Evolutionary conservation across 2,888 invertebrate genomes (phyloP).

Genomic region (Caenorhabditis wallacei): DNA sequence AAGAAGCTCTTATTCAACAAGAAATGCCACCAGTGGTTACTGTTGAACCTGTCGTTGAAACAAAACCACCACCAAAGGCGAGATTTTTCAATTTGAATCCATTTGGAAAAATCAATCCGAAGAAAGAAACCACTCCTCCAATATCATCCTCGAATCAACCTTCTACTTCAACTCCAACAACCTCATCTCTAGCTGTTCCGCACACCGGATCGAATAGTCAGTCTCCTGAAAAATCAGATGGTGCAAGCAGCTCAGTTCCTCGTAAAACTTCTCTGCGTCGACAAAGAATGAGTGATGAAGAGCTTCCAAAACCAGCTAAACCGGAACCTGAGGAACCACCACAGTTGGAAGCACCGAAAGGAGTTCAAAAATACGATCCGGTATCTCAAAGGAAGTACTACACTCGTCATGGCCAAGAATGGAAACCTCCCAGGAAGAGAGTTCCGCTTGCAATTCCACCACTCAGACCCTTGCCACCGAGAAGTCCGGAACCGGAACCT

Average conservation of each 20-base stretch:
- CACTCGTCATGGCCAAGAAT: constrained; percentile 29
- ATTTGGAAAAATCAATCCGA: background rate
- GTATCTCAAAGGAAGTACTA: constrained; percentile 41
- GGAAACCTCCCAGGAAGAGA: constrained; percentile 28
- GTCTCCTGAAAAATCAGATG: background rate
- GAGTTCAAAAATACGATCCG: constrained; percentile 33
- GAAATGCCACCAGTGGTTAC: background rate
- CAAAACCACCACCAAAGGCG: background rate
- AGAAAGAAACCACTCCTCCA: background rate
- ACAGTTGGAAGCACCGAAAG: constrained; percentile 28
- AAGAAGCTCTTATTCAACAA: background rate
- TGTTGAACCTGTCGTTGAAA: background rate
- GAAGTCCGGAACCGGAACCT: background rate
- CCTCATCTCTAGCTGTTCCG: background rate
- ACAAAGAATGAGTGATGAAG: background rate
- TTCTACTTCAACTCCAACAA: background rate
- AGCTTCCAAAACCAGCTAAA: constrained; percentile 36
- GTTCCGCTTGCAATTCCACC: background rate
- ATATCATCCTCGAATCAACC: background rate
- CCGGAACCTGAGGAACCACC: constrained; percentile 25
- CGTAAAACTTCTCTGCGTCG: background rate
- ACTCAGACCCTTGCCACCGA: background rate
- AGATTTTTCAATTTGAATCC: background rate
- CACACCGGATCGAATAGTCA: background rate
- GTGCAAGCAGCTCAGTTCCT: no score